Conservation (phyloP, 2,797 vertebrate genomes). For the Lateolabrax maculatus region DNA sequence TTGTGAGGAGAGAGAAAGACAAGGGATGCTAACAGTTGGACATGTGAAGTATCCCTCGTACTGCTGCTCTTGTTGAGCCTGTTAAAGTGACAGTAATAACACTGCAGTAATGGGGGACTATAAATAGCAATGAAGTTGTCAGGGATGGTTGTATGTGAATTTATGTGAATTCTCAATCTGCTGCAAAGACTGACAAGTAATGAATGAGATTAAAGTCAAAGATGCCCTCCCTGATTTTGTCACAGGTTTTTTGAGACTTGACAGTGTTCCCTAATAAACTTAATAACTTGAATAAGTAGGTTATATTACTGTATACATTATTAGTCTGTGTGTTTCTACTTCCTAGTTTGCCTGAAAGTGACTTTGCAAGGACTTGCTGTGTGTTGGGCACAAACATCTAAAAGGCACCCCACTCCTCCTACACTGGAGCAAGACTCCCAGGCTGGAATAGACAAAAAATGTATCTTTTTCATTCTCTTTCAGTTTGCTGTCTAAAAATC, state of each 20-base stretch:
- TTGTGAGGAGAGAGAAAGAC: constrained; percentile 42
- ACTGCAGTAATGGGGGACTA: constrained; percentile 6
- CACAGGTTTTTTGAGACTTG: background rate
- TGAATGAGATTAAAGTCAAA: background rate
- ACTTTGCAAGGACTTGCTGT: background rate
- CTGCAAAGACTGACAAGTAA: constrained; percentile 5
- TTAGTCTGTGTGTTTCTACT: background rate
- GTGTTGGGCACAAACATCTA: background rate
- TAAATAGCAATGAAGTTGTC: constrained; percentile 48
- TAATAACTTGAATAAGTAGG: background rate
- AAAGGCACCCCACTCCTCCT: background rate
- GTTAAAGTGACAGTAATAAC: constrained; percentile 46
- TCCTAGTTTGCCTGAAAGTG: background rate
- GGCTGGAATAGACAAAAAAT: background rate
- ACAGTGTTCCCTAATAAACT: background rate
- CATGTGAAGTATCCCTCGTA: constrained; percentile 20
- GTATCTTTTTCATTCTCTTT: too few relatives aligned
- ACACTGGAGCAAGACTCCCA: background rate
- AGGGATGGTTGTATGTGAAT: constrained; percentile 12
- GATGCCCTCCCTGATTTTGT: background rate
- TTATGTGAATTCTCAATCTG: constrained; percentile 8
- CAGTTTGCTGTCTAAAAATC: too few relatives aligned
- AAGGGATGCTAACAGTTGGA: constrained; percentile 29
- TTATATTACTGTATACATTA: background rate
- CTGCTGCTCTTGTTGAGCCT: constrained; percentile 25